phyloP scores from a whole-genome alignment of 1,140 invertebrate species.

The Acromyrmex heyeri region DNA sequence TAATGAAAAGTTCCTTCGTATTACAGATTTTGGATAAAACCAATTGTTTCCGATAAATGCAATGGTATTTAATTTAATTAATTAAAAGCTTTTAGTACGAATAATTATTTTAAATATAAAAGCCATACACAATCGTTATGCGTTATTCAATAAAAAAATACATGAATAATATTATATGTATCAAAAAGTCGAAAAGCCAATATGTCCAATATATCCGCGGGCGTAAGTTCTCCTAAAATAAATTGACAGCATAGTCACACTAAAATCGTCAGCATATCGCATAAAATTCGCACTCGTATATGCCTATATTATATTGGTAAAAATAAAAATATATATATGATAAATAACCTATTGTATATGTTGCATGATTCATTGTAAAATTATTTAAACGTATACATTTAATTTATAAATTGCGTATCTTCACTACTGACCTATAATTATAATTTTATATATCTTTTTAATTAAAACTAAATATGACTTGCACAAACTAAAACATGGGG shows the following conservation, averaged over 20 bases:
- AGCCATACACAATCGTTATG: background rate
- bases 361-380: background rate
- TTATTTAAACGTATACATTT: background rate
- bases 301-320: background rate
- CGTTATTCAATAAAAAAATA: constrained; percentile 11
- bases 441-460: background rate
- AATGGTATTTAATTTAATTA: background rate
- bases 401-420: background rate
- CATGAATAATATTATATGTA: constrained; percentile 35
- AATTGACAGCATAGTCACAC: constrained; percentile 50
- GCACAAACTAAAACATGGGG: too few species aligned
- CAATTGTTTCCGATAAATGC: background rate
- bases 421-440: background rate
- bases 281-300: background rate
- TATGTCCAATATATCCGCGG: constrained; percentile 52
- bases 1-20: constrained; percentile 19
- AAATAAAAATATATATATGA: constrained; percentile 10
- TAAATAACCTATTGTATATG: background rate
- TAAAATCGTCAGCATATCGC: constrained; percentile 49
- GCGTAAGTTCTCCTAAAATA: constrained; percentile 45
- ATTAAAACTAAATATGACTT: background rate
- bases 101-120: background rate
- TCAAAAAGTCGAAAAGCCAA: constrained; percentile 44
- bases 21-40: background rate
- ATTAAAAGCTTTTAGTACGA: background rate